Evolutionary conservation across 2,797 vertebrate genomes (phyloP).

Genomic region (Neoniphon sammara): DNA sequence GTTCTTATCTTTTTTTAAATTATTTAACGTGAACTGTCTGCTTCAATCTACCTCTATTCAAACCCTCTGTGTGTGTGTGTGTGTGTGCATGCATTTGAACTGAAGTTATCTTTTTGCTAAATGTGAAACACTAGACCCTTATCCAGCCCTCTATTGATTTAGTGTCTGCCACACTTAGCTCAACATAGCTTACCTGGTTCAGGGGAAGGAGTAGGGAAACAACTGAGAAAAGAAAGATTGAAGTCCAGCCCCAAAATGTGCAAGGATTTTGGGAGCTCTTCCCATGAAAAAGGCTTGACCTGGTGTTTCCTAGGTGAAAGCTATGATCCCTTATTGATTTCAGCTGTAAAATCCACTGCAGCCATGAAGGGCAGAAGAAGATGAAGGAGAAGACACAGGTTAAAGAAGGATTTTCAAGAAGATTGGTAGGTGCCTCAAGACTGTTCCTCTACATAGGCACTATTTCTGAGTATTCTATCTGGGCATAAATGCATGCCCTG

Average conservation of each 20-base stretch:
- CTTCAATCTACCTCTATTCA: conserved; percentile 27
- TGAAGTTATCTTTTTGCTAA: conserved; percentile 47
- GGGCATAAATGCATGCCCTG: too few species aligned
- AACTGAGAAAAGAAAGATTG: neutral
- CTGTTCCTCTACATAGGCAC: too few species aligned
- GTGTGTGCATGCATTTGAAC: conserved; percentile 31
- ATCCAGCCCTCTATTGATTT: conserved; percentile 58
- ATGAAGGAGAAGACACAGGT: neutral
- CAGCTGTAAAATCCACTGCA: neutral
- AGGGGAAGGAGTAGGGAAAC: conserved; percentile 2
- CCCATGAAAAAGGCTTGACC: neutral
- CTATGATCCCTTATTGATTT: conserved; percentile 6
- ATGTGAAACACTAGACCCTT: conserved; percentile 52
- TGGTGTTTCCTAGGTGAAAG: neutral
- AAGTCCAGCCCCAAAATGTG: neutral
- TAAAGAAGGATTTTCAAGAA: neutral
- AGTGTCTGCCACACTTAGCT: conserved; percentile 48
- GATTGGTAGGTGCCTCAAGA: neutral
- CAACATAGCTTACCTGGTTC: conserved; percentile 30
- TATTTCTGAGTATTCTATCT: too few species aligned
- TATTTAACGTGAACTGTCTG: conserved; percentile 48
- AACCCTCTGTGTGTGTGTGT: conserved; percentile 2
- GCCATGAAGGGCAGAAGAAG: neutral
- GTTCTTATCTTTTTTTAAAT: conserved; percentile 46
- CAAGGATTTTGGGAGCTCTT: neutral